These are phyloP conservation scores for Gadopsis marmoratus DNA, from an alignment of 2,797 vertebrate species.

Conservation along the genomic window DNA sequence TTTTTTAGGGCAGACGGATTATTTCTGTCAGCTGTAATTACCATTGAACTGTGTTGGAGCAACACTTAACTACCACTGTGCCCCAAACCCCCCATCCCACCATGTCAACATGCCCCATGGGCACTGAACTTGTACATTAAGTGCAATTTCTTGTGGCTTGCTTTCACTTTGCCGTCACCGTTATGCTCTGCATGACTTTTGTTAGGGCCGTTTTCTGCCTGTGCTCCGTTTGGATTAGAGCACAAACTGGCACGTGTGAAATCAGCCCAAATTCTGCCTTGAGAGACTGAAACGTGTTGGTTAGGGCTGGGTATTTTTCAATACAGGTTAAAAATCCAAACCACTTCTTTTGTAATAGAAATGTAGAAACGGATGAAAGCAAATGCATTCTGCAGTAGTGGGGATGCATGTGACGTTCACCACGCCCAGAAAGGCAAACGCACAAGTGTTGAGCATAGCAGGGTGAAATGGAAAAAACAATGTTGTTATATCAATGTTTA, in stretches of 20 bases:
- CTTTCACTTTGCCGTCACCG: constrained; percentile 37
- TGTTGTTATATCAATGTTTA: background rate
- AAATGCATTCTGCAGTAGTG: background rate
- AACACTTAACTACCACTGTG: constrained; percentile 49
- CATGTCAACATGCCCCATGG: background rate
- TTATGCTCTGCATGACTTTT: constrained; percentile 12
- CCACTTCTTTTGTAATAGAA: background rate
- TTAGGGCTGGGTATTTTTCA: constrained; percentile 65
- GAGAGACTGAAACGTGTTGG: constrained; percentile 24
- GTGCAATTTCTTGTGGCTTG: constrained; percentile 43
- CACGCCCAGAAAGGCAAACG: background rate
- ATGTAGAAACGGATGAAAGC: background rate
- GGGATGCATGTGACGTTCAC: background rate
- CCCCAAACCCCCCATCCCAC: constrained; percentile 15
- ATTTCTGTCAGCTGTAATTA: constrained; percentile 30
- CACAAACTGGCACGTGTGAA: constrained; percentile 19
- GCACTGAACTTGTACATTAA: constrained; percentile 25
- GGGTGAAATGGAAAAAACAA: background rate
- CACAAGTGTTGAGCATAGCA: background rate
- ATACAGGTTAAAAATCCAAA: constrained; percentile 20
- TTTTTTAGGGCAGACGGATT: constrained; percentile 32
- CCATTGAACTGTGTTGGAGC: constrained; percentile 43
- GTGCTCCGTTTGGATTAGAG: constrained; percentile 8
- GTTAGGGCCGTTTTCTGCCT: background rate
- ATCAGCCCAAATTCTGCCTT: constrained; percentile 57